These are phyloP conservation scores for Amblyteles armatorius DNA, from an alignment of 2,888 invertebrate species.

Conservation along the genomic window DNA sequence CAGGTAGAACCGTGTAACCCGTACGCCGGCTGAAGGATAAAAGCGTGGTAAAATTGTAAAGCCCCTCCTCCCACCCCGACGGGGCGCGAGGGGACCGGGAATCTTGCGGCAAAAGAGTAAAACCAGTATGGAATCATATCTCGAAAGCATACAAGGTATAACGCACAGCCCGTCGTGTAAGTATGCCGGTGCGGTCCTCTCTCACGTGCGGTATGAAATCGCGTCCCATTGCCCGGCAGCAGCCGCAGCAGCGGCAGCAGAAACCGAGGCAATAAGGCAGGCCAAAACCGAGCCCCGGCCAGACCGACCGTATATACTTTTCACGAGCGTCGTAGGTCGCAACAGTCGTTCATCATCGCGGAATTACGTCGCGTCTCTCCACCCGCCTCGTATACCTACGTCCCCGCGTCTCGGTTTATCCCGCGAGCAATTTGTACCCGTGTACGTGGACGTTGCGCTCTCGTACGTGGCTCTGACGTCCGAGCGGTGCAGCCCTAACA, in stretches of 20 bases:
- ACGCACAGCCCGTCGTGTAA: slow-evolving; percentile 5
- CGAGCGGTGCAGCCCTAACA: background rate
- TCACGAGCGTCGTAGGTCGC: slow-evolving; percentile 46
- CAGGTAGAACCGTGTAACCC: background rate
- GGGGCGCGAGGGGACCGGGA: background rate
- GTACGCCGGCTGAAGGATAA: slow-evolving; percentile 2
- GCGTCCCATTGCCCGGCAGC: slow-evolving; percentile 52
- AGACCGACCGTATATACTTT: slow-evolving; percentile 46
- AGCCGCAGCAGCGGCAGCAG: slow-evolving; percentile 30
- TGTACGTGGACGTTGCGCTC: slow-evolving; percentile 4
- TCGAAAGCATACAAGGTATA: slow-evolving; percentile 31
- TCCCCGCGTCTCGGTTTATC: background rate
- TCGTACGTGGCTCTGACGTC: slow-evolving; percentile 15
- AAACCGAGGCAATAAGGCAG: slow-evolving; percentile 57
- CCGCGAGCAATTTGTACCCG: slow-evolving; percentile 35
- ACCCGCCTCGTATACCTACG: background rate
- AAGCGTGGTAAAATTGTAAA: slow-evolving; percentile 45
- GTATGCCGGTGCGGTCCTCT: slow-evolving; percentile 33
- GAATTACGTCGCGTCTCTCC: slow-evolving; percentile 62
- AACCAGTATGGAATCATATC: slow-evolving; percentile 33
- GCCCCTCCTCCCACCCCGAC: background rate
- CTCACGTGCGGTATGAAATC: slow-evolving; percentile 57
- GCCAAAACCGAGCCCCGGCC: slow-evolving; percentile 32
- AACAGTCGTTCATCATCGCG: slow-evolving; percentile 65
- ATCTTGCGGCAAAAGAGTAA: background rate